Base-by-base conservation (phyloP, 2,888 invertebrate species). In the Rotaria magnacalcarata region DNA sequence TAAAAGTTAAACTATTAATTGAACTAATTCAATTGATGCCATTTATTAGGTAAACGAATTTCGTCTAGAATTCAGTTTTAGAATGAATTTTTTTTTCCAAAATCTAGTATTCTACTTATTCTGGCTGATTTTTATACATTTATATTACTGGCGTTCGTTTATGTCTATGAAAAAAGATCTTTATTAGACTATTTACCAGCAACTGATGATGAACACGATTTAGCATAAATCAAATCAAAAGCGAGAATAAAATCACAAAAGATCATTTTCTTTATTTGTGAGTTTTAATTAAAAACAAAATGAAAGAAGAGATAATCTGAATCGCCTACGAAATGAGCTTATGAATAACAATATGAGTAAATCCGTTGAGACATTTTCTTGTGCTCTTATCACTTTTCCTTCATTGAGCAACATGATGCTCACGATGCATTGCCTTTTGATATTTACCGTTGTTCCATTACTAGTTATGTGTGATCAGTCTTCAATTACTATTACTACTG, bases 121-220 rank as follows among this genome's bases (percentile, higher is more conserved):
- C 24, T 80, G 47, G 80, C 80, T 80, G 80, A 80, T 80, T 80
- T 80, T 80, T 80, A 80, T 80, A 80, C 47, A 80, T 80, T 47
- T 24, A 43, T 47, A 80, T n/a, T 80, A n/a, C 47, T 80, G 10
- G 24, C n/a, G 24, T 80, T 80, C 19, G 80, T 80, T 43, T 80
- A 80, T 80, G 19, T 80, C 24, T 80, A 80, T 7, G 47, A 80
- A 80, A 80, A 80, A 80, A 47, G 80, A 47, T 80, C 80, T n/a
- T 47, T 80, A 14, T 47, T 80, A 43, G 80, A 80, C 80, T 80
- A 80, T 80, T 47, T 80, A 43, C 80, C 80, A 43, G 24, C 47
- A 47, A 47, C 47, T 2, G 80, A 80, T 43, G 80, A 80, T 43
- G 80, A 80, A 80, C 47, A 80, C 14, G 80, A 80, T 47, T n/a